Evolutionary conservation across 2,888 invertebrate species (phyloP).

Genomic region (Horisme vitalbata): DNA sequence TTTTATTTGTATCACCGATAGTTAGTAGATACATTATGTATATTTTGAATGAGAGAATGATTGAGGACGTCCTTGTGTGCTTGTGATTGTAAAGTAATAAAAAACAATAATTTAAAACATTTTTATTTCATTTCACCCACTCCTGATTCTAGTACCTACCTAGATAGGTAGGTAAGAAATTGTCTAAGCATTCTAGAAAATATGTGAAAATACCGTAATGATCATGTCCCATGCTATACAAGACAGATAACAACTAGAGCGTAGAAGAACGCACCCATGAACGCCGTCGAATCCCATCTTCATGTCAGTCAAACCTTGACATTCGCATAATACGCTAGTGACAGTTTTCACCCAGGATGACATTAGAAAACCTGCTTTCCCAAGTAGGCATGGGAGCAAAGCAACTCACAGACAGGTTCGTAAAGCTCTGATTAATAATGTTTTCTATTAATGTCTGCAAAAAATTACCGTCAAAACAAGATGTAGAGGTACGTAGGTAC

Average conservation of each 20-base stretch:
- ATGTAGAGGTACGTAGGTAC: too few relatives aligned
- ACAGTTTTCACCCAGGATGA: slow-evolving; percentile 48
- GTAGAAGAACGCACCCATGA: slow-evolving; percentile 45
- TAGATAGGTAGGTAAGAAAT: slow-evolving; percentile 1
- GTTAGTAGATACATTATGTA: slow-evolving; percentile 67
- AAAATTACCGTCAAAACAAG: too few relatives aligned
- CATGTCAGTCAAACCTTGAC: slow-evolving; percentile 65
- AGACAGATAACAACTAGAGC: slow-evolving; percentile 56
- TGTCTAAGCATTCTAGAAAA: slow-evolving; percentile 11
- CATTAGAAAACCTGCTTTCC: slow-evolving; percentile 62
- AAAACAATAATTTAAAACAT: slow-evolving; percentile 41
- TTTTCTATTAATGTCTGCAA: too few relatives aligned
- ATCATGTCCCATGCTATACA: slow-evolving; percentile 39
- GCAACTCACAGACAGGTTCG: slow-evolving; percentile 66
- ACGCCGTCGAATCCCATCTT: slow-evolving; percentile 42
- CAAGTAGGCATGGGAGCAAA: slow-evolving; percentile 66
- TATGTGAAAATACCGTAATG: slow-evolving; percentile 56
- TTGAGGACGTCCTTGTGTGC: slow-evolving; percentile 82
- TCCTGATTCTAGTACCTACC: too few relatives aligned
- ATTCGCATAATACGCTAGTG: slow-evolving; percentile 51
- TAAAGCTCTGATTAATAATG: slow-evolving; percentile 5
- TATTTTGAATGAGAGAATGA: slow-evolving; percentile 71
- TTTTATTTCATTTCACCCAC: slow-evolving; percentile 27
- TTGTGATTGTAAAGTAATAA: slow-evolving; percentile 76
- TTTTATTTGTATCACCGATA: slow-evolving; percentile 71